Evolutionary conservation across 2,113 vertebrate genomes (phyloP).

Genomic region (Spizaetus ornatus): DNA sequence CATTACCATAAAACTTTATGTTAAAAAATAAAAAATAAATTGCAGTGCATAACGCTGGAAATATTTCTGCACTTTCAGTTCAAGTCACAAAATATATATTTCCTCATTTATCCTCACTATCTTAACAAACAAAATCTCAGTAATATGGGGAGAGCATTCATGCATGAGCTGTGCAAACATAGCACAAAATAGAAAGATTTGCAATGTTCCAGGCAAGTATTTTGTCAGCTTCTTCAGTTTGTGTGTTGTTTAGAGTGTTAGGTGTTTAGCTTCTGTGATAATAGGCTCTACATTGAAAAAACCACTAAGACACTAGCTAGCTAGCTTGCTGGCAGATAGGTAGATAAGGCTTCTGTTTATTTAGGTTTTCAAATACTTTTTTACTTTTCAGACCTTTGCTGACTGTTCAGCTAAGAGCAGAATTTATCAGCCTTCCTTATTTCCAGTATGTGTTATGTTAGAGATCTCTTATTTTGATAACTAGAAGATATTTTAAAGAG

Average conservation of each 20-base stretch:
- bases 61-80: conserved; percentile 43
- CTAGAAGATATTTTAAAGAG: not conserved
- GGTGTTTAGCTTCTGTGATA: not conserved
- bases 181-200: conserved; percentile 26
- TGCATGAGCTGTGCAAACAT: conserved; percentile 21
- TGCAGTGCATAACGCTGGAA: not conserved
- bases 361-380: not conserved
- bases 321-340: not conserved
- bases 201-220: not conserved
- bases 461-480: not conserved
- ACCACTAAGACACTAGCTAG: not conserved
- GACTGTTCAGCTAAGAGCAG: not conserved
- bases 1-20: conserved; percentile 16
- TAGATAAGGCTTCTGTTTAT: not conserved
- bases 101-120: conserved; percentile 43
- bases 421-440: not conserved
- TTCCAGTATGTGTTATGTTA: not conserved
- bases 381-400: not conserved
- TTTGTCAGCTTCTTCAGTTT: conserved; percentile 15
- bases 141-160: conserved; percentile 18
- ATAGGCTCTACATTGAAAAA: not conserved
- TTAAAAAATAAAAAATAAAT: conserved; percentile 32
- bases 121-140: conserved; percentile 47
- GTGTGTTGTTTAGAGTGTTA: not conserved
- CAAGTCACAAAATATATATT: conserved; percentile 53